phyloP scores from a whole-genome alignment of 2,113 vertebrate species.

The Malurus melanocephalus region DNA sequence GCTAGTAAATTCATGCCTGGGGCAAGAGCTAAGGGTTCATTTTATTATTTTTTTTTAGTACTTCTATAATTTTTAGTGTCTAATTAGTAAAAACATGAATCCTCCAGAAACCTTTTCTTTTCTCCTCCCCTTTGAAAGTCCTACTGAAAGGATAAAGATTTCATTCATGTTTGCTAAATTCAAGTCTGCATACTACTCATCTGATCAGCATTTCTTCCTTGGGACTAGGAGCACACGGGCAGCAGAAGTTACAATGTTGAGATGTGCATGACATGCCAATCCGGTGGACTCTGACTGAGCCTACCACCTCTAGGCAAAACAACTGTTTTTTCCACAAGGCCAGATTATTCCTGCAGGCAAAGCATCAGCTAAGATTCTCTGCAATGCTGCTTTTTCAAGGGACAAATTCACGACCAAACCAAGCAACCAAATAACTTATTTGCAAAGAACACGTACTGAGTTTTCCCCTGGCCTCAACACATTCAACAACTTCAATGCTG shows the following conservation, averaged over 20 bases:
- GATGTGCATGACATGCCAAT: neutral
- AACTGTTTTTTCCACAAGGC: slow-evolving; percentile 5
- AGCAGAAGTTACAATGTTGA: neutral
- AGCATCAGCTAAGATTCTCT: neutral
- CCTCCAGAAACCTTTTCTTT: neutral
- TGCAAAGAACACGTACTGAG: neutral
- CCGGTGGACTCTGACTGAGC: slow-evolving; percentile 16
- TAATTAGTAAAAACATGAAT: slow-evolving; percentile 45
- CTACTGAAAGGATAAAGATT: neutral
- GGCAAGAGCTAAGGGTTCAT: slow-evolving; percentile 47
- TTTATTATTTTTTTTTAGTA: slow-evolving; percentile 26
- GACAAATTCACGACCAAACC: neutral
- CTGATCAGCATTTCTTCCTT: neutral
- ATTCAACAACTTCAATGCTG: neutral
- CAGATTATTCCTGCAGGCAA: neutral
- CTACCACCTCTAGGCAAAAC: slow-evolving; percentile 21
- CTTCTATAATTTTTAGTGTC: slow-evolving; percentile 41
- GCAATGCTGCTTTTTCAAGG: neutral
- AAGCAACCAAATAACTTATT: neutral
- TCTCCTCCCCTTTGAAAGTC: neutral
- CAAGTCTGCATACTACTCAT: neutral
- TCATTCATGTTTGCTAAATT: neutral
- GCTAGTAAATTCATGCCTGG: slow-evolving; percentile 60
- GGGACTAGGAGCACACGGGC: neutral
- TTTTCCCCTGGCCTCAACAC: neutral